A percentile compares a stretch with the other conserved stretches of the same genome.
Conservation (phyloP, 1,140 invertebrate genomes). For the Anoplolepis gracilipes region DNA sequence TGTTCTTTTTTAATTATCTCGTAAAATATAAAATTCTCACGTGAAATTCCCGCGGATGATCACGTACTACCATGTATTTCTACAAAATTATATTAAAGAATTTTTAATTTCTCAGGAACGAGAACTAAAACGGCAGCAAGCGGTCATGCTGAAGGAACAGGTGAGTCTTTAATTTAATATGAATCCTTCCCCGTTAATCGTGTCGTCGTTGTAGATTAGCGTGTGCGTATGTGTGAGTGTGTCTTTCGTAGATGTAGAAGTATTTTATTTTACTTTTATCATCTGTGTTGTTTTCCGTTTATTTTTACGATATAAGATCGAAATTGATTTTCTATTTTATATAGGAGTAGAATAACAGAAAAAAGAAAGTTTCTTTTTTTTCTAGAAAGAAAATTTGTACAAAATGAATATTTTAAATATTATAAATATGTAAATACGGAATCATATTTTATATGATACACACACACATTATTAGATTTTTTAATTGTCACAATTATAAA, state of each 20-base stretch:
- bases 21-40: slow-evolving; percentile 18
- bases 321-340: neutral
- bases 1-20: slow-evolving; percentile 14
- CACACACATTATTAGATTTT: neutral
- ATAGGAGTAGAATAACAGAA: neutral
- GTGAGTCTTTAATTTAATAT: slow-evolving; percentile 85
- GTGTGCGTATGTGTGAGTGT: slow-evolving; percentile 46
- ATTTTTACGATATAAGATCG: slow-evolving; percentile 17
- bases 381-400: neutral
- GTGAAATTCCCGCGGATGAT: slow-evolving; percentile 28
- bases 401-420: neutral
- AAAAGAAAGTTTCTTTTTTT: neutral
- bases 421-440: neutral
- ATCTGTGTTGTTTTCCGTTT: slow-evolving; percentile 44
- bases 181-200: slow-evolving; percentile 48
- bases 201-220: slow-evolving; percentile 68
- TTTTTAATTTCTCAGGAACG: slow-evolving; percentile 90
- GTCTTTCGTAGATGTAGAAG: slow-evolving; percentile 64
- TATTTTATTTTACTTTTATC: slow-evolving; percentile 60
- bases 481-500: neutral
- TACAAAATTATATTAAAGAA: slow-evolving; percentile 9
- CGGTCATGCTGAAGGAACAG: slow-evolving; percentile 95
- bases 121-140: slow-evolving; percentile 94
- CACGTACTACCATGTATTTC: neutral
- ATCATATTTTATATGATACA: slow-evolving; percentile 5